Evolutionary conservation across 2,888 invertebrate species (phyloP), one percentile per base, ranked within the genome.

Genomic region (Tuberolachnus salignus): DNA sequence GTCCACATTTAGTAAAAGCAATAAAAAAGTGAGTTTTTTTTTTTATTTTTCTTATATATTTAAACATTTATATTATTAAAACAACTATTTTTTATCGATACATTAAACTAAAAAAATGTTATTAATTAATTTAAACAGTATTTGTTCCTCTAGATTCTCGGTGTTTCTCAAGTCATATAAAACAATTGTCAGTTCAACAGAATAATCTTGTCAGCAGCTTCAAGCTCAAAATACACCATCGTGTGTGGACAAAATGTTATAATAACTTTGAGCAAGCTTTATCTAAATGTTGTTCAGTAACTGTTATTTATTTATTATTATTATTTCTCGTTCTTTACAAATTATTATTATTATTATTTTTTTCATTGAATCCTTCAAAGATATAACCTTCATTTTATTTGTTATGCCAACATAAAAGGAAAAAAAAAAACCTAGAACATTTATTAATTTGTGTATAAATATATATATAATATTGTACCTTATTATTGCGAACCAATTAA

Each of bases 221-320:
- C 51, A 78, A 78, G 78, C 49, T 78, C 67, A 69, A 69, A 69
- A 78, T 51, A 51, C 23, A 67, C 49, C 57, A 57, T 66, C 51
- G n/a, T 51, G 9, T 42, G 59, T 78, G 59, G 51, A 21, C 42
- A 42, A 19, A 59, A 67, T 69, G 67, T 49, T 78, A 53, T 74
- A 73, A 55, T 67, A 78, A 78, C 19, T 64, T 53, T 67, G 59
- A 69, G 59, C 57, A 69, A 59, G 69, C 42, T 78, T 75, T 78
- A 49, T 67, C 26, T 78, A 78, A 75, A 78, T 69, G 67, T 78
- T 78, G 78, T 78, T 78, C 78, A 78, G 51, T 78, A 69, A 34
- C 78, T 78, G 78, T 78, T 78, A 78, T 78, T 78, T 78, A 78
- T 78, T 78, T 78, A 69, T 78, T 78, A 69, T 75, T 71, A 71